Evolutionary conservation across 2,797 vertebrate species (phyloP), one percentile per base, ranked within the genome.

Genomic region (Hippocampus kuda): DNA sequence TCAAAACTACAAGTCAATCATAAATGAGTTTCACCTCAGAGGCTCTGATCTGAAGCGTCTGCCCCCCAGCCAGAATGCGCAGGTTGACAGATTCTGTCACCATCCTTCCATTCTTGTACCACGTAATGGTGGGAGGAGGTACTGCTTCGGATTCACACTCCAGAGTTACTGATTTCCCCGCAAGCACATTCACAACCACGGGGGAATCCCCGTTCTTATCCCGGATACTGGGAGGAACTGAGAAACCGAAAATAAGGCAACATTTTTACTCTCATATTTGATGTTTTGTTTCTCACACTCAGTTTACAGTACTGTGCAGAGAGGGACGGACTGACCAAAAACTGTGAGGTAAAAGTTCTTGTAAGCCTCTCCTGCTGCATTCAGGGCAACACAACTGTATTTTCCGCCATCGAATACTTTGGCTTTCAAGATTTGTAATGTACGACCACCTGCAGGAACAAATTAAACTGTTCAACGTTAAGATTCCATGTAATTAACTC

Each of bases 141-240:
- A 97, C 90, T 27, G 95, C 95, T 0, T 95, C 94, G 15, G 94
- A 94, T 78, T 95, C 93, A 1, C 97, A 99, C 71, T 93, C 90
- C 75, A 99, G 76, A 0, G 78, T 90, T 34, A 93, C 91, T 0
- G 89, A 83, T 65, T 85, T 85, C 4, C 93, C 94, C 59, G 89
- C 85, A 1, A 92, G 90, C 59, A 94, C 91, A 0, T 87, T 96
- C 69, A 98, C 82, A 77, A 88, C 87, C 1, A 92, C 87, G 16
- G 93, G 87, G 16, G 92, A 88, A 49, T 93, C 89, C 2, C 93
- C 90, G 0, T 86, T 83, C 0, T 72, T 89, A 78, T 93, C 94
- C 70, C 92, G 92, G 86, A 99, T 96, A 80, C 92, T 98, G 3
- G 97, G 97, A 60, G 96, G 96, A 49, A 97, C 97, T 99, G 44